These are phyloP conservation scores for Kryptopterus vitreolus DNA, from an alignment of 2,797 vertebrate genomes.

Conservation along the genomic window DNA sequence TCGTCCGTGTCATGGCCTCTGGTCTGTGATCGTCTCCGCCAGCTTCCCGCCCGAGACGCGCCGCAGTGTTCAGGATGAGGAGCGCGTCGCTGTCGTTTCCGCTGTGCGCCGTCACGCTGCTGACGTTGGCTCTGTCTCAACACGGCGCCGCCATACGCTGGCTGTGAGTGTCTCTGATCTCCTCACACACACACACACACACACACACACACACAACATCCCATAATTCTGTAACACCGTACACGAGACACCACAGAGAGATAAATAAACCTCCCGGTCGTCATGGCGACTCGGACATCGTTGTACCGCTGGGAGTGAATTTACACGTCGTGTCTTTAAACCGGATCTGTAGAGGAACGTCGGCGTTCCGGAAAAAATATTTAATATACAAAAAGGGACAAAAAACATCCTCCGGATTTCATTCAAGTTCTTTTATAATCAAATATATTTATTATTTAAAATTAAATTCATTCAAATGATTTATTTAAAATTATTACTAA, in stretches of 20 bases:
- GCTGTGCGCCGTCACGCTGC: slow-evolving; percentile 79
- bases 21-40: slow-evolving; percentile 59
- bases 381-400: too few species aligned
- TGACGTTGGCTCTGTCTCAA: slow-evolving; percentile 85
- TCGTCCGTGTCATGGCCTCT: slow-evolving; percentile 65
- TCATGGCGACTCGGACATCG: background rate
- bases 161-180: slow-evolving; percentile 84
- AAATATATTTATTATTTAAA: too few species aligned
- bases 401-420: too few species aligned
- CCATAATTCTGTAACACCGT: background rate
- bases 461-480: too few species aligned
- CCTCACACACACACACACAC: background rate
- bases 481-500: background rate
- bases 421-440: too few species aligned
- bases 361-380: background rate
- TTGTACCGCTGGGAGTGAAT: background rate
- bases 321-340: background rate
- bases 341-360: background rate
- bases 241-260: too few species aligned
- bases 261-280: background rate
- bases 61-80: slow-evolving; percentile 78
- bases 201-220: background rate
- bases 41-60: slow-evolving; percentile 56
- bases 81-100: slow-evolving; percentile 72
- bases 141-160: slow-evolving; percentile 94